Evolutionary conservation across 2,888 invertebrate genomes (phyloP).

Genomic region (Tanypteryx hageni): DNA sequence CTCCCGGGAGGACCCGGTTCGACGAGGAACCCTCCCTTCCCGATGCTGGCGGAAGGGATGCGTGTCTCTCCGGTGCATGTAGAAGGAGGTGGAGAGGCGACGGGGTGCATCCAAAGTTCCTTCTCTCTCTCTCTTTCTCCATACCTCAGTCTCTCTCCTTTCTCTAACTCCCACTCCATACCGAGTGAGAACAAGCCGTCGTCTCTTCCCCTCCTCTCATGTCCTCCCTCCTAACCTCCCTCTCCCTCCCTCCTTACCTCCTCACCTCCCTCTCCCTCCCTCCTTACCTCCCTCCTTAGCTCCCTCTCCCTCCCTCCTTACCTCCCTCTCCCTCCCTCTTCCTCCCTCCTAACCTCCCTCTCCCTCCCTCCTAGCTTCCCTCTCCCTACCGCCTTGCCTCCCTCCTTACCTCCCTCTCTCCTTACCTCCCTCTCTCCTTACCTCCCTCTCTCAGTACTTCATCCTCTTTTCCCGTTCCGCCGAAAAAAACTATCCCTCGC

Average conservation of each 20-base stretch:
- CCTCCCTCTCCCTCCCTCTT: background rate
- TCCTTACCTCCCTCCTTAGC: too few relatives aligned
- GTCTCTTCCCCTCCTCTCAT: background rate
- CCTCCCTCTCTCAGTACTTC: background rate
- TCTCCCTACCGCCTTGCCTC: too few relatives aligned
- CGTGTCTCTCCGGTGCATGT: background rate
- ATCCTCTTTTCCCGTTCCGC: background rate
- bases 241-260: too few relatives aligned
- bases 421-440: background rate
- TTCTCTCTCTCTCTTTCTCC: too few relatives aligned
- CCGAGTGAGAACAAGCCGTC: background rate
- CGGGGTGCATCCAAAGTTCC: background rate
- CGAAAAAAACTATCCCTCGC: background rate
- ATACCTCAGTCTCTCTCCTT: too few relatives aligned
- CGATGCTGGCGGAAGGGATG: background rate
- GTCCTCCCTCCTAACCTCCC: too few relatives aligned
- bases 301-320: too few relatives aligned
- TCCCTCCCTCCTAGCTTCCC: too few relatives aligned
- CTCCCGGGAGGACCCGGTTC: background rate
- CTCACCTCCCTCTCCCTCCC: background rate
- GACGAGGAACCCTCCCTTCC: background rate
- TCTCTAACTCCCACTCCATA: too few relatives aligned
- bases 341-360: too few relatives aligned
- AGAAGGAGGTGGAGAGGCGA: too few relatives aligned
- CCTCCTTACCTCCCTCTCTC: too few relatives aligned